A percentile compares a stretch with the other conserved stretches of the same genome.
Conservation (phyloP, 2,797 vertebrate genomes). For the Enteromius fasciolatus region DNA sequence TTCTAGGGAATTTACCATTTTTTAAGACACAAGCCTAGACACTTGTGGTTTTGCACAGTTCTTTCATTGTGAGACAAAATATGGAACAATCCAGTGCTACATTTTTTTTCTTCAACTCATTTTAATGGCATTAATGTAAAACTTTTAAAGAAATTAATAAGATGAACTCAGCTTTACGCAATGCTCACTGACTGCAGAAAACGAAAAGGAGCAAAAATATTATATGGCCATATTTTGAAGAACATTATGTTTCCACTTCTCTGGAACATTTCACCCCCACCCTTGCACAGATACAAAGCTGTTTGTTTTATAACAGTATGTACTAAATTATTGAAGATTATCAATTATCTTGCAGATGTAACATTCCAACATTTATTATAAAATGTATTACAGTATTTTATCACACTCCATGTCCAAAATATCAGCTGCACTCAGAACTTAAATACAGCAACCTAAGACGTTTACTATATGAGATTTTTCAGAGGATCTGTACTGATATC, state of each 20-base stretch:
- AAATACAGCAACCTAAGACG: neutral
- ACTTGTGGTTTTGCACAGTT: neutral
- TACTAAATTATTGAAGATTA: neutral
- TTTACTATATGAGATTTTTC: neutral
- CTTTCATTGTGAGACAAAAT: neutral
- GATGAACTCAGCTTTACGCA: neutral
- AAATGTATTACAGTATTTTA: neutral
- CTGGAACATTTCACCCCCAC: neutral
- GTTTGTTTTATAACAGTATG: neutral
- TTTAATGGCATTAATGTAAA: neutral
- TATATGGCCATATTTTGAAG: neutral
- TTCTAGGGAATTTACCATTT: neutral
- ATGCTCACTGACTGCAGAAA: neutral
- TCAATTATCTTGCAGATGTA: neutral
- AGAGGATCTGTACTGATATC: constrained; percentile 40
- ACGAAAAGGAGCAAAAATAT: neutral
- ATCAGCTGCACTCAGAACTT: neutral
- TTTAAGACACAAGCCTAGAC: neutral
- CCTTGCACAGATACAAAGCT: neutral
- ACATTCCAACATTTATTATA: neutral
- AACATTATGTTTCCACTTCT: neutral
- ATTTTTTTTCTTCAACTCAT: neutral
- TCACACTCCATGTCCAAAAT: neutral
- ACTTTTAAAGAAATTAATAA: neutral
- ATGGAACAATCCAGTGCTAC: neutral